Percentiles rank a stretch among this genome's conserved stretches.
Evolutionary conservation across 1,140 invertebrate species (phyloP).

Genomic region (Philotrypesis tridentata): DNA sequence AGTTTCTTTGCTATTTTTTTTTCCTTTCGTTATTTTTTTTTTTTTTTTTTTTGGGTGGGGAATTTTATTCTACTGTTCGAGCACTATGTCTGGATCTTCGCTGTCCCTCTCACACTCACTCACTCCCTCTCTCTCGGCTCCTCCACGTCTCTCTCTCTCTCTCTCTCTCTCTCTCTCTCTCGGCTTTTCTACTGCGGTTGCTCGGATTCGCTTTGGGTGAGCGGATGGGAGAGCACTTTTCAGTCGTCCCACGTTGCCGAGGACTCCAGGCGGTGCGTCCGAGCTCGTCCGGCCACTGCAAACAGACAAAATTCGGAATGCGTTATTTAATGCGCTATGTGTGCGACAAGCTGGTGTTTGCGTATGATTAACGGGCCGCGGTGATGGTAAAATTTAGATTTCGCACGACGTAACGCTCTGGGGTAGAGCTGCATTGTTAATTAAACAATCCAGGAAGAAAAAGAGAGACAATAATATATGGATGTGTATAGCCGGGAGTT

Average conservation of each 20-base stretch:
- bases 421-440: too few species aligned
- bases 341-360: too few species aligned
- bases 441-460: too few species aligned
- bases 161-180: neutral
- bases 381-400: too few species aligned
- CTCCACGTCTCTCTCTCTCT: neutral
- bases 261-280: neutral
- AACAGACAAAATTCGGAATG: neutral
- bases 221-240: neutral
- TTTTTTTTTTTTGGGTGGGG: too few species aligned
- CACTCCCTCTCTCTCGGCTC: neutral
- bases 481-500: neutral
- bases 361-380: too few species aligned
- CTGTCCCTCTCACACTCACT: neutral
- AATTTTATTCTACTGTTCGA: neutral
- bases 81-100: neutral
- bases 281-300: neutral
- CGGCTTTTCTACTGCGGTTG: neutral
- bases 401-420: too few species aligned
- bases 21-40: neutral
- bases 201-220: neutral
- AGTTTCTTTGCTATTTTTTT: neutral
- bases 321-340: neutral
- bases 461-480: too few species aligned
- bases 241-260: slow-evolving; percentile 10